Percentiles rank a stretch among this genome's conserved stretches.
Evolutionary conservation across 2,888 invertebrate genomes (phyloP).

Genomic region (Hydropsyche betteni): DNA sequence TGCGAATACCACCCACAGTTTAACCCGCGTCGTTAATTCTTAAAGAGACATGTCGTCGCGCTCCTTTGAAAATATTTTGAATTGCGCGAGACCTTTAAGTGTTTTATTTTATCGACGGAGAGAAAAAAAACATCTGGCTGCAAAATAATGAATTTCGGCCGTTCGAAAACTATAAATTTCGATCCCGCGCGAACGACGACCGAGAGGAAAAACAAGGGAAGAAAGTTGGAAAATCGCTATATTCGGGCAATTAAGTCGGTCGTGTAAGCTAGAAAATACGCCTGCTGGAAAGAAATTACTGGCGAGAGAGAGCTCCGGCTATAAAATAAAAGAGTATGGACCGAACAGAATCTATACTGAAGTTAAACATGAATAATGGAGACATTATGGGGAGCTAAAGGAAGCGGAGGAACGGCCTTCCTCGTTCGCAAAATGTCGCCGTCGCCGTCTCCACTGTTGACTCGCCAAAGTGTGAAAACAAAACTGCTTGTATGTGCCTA

Average conservation of each 20-base stretch:
- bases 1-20: slow-evolving; percentile 2
- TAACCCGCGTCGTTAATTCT: slow-evolving; percentile 21
- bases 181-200: background rate
- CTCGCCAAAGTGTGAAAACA: too few species aligned
- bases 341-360: slow-evolving; percentile 42
- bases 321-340: slow-evolving; percentile 34
- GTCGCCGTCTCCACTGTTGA: too few species aligned
- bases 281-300: slow-evolving; percentile 46
- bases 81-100: background rate
- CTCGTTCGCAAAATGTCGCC: too few species aligned
- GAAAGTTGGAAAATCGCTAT: slow-evolving; percentile 49
- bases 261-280: slow-evolving; percentile 48
- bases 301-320: slow-evolving; percentile 13
- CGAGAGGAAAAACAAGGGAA: slow-evolving; percentile 39
- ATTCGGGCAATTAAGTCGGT: slow-evolving; percentile 48
- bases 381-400: slow-evolving; percentile 40
- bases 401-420: background rate
- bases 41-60: background rate
- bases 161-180: slow-evolving; percentile 45
- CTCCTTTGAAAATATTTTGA: slow-evolving; percentile 6
- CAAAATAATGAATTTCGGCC: background rate
- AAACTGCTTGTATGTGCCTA: too few species aligned
- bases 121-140: background rate
- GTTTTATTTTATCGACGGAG: slow-evolving; percentile 7
- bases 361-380: slow-evolving; percentile 47